Percentiles rank a stretch among this genome's conserved stretches.
Conservation (phyloP, 2,113 vertebrate genomes). For the Lates calcarifer region DNA sequence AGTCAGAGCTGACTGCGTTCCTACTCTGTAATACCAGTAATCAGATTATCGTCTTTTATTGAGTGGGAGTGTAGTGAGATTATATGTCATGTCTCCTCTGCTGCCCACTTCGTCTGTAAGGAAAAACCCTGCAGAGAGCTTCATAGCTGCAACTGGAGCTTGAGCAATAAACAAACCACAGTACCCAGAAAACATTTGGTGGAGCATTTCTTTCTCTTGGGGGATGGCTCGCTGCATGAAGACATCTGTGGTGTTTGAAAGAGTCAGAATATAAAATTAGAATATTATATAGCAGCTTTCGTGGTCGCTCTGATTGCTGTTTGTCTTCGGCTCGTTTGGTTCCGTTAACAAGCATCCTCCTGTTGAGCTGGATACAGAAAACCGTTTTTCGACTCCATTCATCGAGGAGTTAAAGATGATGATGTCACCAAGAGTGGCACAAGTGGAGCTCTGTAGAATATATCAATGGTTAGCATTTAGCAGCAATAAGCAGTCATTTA, state of each 20-base stretch:
- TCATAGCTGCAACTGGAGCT: slow-evolving; percentile 7
- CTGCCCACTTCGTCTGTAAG: slow-evolving; percentile 6
- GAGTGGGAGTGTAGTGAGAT: slow-evolving; percentile 43
- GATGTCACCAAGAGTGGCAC: slow-evolving; percentile 28
- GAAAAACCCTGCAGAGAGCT: slow-evolving; percentile 27
- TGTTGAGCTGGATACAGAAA: slow-evolving; percentile 23
- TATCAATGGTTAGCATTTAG: slow-evolving; percentile 52
- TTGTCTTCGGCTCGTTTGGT: neutral
- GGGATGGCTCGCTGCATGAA: neutral
- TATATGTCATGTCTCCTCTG: slow-evolving; percentile 36
- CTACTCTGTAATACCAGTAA: slow-evolving; percentile 55
- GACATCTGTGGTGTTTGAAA: slow-evolving; percentile 4
- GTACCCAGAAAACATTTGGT: slow-evolving; percentile 3
- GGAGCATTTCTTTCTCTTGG: slow-evolving; percentile 4
- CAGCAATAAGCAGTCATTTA: slow-evolving; percentile 45
- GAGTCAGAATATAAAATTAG: slow-evolving; percentile 5
- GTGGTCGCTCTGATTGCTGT: slow-evolving; percentile 38
- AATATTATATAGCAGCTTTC: slow-evolving; percentile 28
- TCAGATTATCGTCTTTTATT: slow-evolving; percentile 66
- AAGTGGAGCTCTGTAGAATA: slow-evolving; percentile 35
- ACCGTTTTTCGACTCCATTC: slow-evolving; percentile 43
- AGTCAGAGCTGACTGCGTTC: slow-evolving; percentile 24
- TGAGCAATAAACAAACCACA: slow-evolving; percentile 28
- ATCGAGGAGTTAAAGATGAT: neutral
- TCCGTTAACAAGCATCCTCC: slow-evolving; percentile 32